Percentiles rank a stretch among this genome's conserved stretches.
Evolutionary conservation across 2,113 vertebrate species (phyloP).

Genomic region (Ursus arctos): DNA sequence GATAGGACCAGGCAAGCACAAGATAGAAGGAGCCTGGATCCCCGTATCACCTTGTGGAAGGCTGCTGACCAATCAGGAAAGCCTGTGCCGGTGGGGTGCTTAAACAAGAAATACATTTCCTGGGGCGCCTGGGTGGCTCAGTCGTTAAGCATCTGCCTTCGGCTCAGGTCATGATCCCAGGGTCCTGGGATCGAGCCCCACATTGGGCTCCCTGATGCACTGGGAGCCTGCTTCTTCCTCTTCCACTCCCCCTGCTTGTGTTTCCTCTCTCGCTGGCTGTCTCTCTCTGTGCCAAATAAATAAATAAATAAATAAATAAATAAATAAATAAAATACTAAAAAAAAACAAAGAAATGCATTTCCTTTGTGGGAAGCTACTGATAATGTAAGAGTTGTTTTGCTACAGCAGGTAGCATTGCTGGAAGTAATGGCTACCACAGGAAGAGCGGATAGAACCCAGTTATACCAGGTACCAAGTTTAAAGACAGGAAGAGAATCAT

Average conservation of each 20-base stretch:
- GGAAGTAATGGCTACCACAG: neutral
- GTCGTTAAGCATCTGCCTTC: no score
- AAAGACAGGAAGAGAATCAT: neutral
- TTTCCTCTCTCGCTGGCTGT: no score
- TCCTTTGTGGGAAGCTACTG: neutral
- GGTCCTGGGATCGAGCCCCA: no score
- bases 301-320: no score
- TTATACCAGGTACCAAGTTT: neutral
- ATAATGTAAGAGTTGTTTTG: neutral
- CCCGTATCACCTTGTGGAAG: neutral
- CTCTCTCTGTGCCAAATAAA: no score
- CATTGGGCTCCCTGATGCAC: no score
- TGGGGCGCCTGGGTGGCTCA: neutral
- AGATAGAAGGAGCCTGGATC: neutral
- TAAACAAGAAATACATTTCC: neutral
- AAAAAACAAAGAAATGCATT: neutral
- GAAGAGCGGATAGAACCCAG: neutral
- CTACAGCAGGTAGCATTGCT: neutral
- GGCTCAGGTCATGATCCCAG: no score
- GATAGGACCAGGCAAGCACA: neutral
- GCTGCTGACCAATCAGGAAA: neutral
- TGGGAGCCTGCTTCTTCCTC: no score
- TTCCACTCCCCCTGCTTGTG: no score
- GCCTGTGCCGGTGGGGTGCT: neutral
- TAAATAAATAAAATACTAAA: no score